phyloP scores from a whole-genome alignment of 2,888 invertebrate genomes.

The Troides aeacus region DNA sequence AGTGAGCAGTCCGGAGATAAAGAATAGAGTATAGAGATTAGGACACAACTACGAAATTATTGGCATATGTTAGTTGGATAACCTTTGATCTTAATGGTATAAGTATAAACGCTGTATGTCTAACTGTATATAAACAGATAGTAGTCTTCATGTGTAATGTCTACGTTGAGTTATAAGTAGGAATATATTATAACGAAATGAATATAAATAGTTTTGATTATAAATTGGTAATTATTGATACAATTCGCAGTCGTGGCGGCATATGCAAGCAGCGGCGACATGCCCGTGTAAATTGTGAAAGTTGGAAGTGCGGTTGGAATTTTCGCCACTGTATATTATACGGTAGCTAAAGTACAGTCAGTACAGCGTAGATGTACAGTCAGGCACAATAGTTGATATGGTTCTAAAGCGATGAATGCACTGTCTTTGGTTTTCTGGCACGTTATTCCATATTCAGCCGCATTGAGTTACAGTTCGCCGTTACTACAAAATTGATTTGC shows the following conservation, averaged over 20 bases:
- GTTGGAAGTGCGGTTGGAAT: constrained; percentile 69
- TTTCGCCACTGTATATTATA: constrained; percentile 71
- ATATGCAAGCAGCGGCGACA: constrained; percentile 30
- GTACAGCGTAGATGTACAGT: constrained; percentile 36
- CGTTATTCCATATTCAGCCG: constrained; percentile 44
- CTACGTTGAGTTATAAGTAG: too few relatives aligned
- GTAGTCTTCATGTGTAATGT: too few relatives aligned
- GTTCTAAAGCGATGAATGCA: constrained; percentile 50
- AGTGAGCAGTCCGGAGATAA: too few relatives aligned
- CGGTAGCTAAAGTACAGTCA: constrained; percentile 26
- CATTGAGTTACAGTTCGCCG: constrained; percentile 40
- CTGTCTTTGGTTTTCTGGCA: constrained; percentile 61
- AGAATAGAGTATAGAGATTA: too few relatives aligned
- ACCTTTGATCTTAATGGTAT: too few relatives aligned
- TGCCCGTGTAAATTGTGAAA: constrained; percentile 66
- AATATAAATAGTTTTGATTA: background rate
- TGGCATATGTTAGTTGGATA: too few relatives aligned
- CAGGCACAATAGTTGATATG: constrained; percentile 52
- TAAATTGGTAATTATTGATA: constrained; percentile 20
- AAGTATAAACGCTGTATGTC: too few relatives aligned
- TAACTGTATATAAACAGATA: too few relatives aligned
- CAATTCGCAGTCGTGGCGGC: constrained; percentile 22
- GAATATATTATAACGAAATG: background rate
- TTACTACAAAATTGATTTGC: constrained; percentile 28
- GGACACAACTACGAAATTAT: too few relatives aligned